Evolutionary conservation across 2,797 vertebrate species (phyloP).

Genomic region (Sebastiscus tertius): DNA sequence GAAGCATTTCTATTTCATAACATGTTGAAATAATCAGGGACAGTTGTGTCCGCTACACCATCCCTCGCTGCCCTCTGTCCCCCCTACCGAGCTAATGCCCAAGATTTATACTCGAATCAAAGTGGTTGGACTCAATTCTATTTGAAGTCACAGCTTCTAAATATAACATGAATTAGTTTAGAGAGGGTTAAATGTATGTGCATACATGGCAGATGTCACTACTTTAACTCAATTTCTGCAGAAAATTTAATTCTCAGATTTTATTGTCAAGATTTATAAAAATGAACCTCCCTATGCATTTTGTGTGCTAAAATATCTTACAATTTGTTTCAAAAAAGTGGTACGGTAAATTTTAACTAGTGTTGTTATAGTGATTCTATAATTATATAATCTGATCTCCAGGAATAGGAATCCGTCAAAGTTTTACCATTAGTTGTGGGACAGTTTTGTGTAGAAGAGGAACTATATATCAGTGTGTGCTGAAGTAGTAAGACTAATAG

Average conservation of each 20-base stretch:
- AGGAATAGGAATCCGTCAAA: constrained; percentile 43
- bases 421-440: constrained; percentile 50
- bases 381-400: constrained; percentile 56
- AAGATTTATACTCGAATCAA: not conserved
- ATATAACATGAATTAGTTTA: constrained; percentile 33
- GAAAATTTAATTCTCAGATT: constrained; percentile 18
- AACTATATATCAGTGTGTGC: constrained; percentile 59
- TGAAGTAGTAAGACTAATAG: constrained; percentile 69
- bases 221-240: constrained; percentile 51
- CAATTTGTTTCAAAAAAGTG: constrained; percentile 44
- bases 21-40: constrained; percentile 26
- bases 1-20: constrained; percentile 11
- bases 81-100: not conserved
- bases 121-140: constrained; percentile 3
- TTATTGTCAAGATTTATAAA: constrained; percentile 6
- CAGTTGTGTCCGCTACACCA: constrained; percentile 17
- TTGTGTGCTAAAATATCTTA: constrained; percentile 49
- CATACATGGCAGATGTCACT: constrained; percentile 47
- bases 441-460: constrained; percentile 50
- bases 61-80: not conserved
- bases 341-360: constrained; percentile 44
- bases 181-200: constrained; percentile 30
- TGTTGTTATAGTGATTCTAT: constrained; percentile 59
- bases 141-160: constrained; percentile 24
- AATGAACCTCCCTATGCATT: constrained; percentile 69